Conservation (phyloP, 2,888 invertebrate species). For the Caenorhabditis afra region DNA sequence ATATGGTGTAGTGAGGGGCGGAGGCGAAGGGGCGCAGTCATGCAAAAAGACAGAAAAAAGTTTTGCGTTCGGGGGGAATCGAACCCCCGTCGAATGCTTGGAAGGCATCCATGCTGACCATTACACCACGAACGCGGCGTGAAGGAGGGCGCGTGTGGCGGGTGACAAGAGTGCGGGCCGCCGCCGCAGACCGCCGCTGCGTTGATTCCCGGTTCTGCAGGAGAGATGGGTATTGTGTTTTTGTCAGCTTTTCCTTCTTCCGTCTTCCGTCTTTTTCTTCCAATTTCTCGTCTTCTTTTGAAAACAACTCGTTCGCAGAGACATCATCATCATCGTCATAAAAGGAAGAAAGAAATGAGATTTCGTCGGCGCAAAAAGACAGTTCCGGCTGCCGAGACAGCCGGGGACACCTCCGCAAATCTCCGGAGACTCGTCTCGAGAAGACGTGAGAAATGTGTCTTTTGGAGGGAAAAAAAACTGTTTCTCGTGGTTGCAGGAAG, state of each 20-base stretch:
- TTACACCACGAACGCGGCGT: slow-evolving; percentile 69
- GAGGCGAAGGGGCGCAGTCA: neutral
- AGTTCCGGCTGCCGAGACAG: too few species aligned
- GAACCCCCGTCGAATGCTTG: slow-evolving; percentile 72
- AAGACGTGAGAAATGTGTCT: too few species aligned
- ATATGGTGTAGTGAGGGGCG: neutral
- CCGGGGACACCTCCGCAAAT: too few species aligned
- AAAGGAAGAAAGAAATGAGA: too few species aligned
- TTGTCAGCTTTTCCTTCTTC: too few species aligned
- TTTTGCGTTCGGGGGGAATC: slow-evolving; percentile 69
- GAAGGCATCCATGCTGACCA: slow-evolving; percentile 72
- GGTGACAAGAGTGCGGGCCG: neutral
- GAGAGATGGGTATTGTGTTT: too few species aligned
- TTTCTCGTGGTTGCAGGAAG: neutral
- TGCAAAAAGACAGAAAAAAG: slow-evolving; percentile 2
- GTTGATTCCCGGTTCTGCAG: too few species aligned
- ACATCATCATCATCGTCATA: neutral
- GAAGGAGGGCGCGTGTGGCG: neutral
- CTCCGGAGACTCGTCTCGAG: too few species aligned
- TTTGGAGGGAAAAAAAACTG: too few species aligned
- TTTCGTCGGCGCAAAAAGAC: too few species aligned
- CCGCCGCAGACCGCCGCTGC: neutral
- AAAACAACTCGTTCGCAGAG: neutral
- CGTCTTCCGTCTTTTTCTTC: neutral
- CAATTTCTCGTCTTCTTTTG: slow-evolving; percentile 2